These are phyloP conservation scores for Platyrinchus mystaceus DNA, from an alignment of 2,797 vertebrate species.

Conservation along the genomic window DNA sequence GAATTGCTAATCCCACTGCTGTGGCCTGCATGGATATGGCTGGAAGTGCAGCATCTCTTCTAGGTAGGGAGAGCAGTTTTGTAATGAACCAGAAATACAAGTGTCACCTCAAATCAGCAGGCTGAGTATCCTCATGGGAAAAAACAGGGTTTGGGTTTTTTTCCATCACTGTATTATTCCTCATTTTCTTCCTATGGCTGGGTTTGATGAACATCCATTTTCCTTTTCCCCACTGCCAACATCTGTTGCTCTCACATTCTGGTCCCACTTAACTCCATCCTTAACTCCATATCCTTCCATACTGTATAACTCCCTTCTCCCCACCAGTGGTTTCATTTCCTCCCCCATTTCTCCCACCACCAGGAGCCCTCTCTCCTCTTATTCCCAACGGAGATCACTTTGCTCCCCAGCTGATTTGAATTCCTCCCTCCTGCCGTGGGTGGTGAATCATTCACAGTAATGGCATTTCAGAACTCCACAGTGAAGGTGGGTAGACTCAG, in stretches of 20 bases:
- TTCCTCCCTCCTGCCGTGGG: slow-evolving; percentile 48
- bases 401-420: slow-evolving; percentile 48
- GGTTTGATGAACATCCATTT: not conserved
- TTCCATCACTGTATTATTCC: not conserved
- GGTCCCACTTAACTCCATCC: not conserved
- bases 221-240: not conserved
- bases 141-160: not conserved
- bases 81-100: not conserved
- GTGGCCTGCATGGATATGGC: not conserved
- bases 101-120: not conserved
- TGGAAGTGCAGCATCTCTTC: not conserved
- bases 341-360: not conserved
- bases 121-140: not conserved
- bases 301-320: not conserved
- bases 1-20: not conserved
- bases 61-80: not conserved
- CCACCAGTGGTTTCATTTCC: not conserved
- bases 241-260: not conserved
- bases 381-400: not conserved
- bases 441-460: slow-evolving; percentile 10
- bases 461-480: slow-evolving; percentile 39
- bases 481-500: slow-evolving; percentile 36
- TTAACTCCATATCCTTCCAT: not conserved
- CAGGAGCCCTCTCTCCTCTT: not conserved
- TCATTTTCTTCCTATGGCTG: not conserved